phyloP scores from a whole-genome alignment of 1,140 invertebrate genomes.

The Goniozus legneri region DNA sequence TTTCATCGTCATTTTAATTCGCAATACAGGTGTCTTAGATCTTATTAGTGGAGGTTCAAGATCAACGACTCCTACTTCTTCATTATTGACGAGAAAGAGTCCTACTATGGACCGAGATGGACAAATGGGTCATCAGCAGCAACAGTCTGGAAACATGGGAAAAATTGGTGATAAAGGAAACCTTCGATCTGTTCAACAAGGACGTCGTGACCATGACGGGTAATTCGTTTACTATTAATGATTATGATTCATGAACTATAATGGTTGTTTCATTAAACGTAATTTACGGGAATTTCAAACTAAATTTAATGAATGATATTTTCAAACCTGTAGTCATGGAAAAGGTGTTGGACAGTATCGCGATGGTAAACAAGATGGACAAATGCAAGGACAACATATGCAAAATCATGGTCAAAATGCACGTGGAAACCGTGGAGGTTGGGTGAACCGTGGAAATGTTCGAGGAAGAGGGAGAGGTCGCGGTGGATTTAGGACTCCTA shows the following conservation, averaged over 20 bases:
- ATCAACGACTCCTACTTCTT: slow-evolving; percentile 69
- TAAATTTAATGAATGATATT: background rate
- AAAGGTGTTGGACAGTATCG: slow-evolving; percentile 36
- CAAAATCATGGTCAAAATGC: slow-evolving; percentile 45
- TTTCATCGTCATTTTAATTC: too few species aligned
- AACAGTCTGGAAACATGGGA: slow-evolving; percentile 42
- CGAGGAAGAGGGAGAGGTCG: slow-evolving; percentile 47
- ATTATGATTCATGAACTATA: too few species aligned
- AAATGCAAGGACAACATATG: slow-evolving; percentile 36
- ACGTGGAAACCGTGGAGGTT: slow-evolving; percentile 53
- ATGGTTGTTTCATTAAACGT: slow-evolving; percentile 1
- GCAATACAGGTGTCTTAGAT: slow-evolving; percentile 62
- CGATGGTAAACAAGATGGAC: slow-evolving; percentile 34
- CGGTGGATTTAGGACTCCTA: slow-evolving; percentile 39
- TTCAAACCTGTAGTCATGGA: slow-evolving; percentile 26
- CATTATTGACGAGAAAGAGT: slow-evolving; percentile 68
- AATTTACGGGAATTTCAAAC: slow-evolving; percentile 1
- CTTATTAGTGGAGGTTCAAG: slow-evolving; percentile 72
- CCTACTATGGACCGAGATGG: slow-evolving; percentile 80
- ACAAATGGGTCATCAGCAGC: slow-evolving; percentile 60
- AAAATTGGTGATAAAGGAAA: slow-evolving; percentile 45
- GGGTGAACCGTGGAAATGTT: slow-evolving; percentile 45
- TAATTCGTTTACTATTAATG: slow-evolving; percentile 22
- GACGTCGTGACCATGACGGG: slow-evolving; percentile 45
- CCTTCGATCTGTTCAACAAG: slow-evolving; percentile 43